These are phyloP conservation scores for Litocranius walleri DNA, from an alignment of 2,113 vertebrate genomes.

Conservation along the genomic window DNA sequence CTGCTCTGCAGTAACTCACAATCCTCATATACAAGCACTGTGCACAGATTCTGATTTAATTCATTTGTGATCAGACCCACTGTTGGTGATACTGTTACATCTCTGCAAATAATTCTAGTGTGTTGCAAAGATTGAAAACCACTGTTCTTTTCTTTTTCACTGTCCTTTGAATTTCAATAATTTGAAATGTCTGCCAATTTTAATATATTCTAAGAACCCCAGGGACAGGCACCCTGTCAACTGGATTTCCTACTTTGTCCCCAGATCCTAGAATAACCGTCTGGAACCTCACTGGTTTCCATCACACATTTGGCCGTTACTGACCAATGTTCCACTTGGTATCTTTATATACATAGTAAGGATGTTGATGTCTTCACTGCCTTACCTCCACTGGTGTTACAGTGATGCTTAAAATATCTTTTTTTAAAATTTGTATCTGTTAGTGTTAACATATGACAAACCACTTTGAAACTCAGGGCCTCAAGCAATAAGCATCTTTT, in stretches of 20 bases:
- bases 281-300: neutral
- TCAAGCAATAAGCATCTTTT: neutral
- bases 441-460: neutral
- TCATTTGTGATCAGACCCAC: neutral
- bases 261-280: neutral
- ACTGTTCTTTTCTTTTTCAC: neutral
- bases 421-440: neutral
- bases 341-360: neutral
- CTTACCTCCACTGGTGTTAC: neutral
- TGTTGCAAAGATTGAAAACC: neutral
- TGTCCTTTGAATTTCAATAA: neutral
- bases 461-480: neutral
- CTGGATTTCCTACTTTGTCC: neutral
- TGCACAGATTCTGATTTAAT: neutral
- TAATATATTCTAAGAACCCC: neutral
- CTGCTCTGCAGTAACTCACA: neutral
- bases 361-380: neutral
- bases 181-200: neutral
- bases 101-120: neutral
- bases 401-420: neutral
- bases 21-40: neutral
- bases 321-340: neutral
- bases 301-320: neutral
- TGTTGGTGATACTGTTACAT: neutral
- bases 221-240: neutral